Evolutionary conservation across 1,140 invertebrate genomes (phyloP), one percentile per base, ranked within the genome.

Genomic region (Bombus soroeensis): DNA sequence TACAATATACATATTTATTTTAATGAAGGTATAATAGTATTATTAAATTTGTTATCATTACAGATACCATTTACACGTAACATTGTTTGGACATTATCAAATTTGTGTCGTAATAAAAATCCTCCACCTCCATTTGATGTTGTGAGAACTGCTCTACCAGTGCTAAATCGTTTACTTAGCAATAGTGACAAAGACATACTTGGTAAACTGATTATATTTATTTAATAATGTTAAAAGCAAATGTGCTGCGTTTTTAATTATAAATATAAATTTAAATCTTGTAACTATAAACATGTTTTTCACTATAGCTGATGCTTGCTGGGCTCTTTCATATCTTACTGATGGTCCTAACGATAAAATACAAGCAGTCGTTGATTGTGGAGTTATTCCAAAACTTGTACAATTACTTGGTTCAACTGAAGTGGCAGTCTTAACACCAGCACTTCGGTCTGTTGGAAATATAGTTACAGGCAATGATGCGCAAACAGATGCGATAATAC

Each of bases 291-390:
- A 62, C 15, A 68, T 9, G 70, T 83, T 78, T 73, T 79, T 86
- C 85, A 83, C 94, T 94, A 18, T 90, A 97, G 97, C 98, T 74
- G 99, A 99, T 95, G 97, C 98, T 15, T 99, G 99, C 92, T 99
- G 99, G 99, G 98, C 99, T 0, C 95, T 99, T 32, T 99, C 99
- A 0, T 99, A 99, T 93, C 95, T 99, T 9, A 99, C 98, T 6
- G 99, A 99, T 95, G 98, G 98, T 5, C 97, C 97, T 1, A 99
- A 99, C 94, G 97, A 98, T 47, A 98, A 98, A 93, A 99, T 99
- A 91, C 98, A 98, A 94, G 96, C 96, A 2, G 97, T 98, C 2
- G 96, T 98, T 13, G 96, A 97, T 41, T 95, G 96, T 18, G 96
- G 97, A 25, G 96, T 98, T 64, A 97, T 99, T 34, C 96, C 97